Evolutionary conservation across 2,797 vertebrate genomes (phyloP), one percentile per base, ranked within the genome.

Genomic region (Dendrocincla fuliginosa): DNA sequence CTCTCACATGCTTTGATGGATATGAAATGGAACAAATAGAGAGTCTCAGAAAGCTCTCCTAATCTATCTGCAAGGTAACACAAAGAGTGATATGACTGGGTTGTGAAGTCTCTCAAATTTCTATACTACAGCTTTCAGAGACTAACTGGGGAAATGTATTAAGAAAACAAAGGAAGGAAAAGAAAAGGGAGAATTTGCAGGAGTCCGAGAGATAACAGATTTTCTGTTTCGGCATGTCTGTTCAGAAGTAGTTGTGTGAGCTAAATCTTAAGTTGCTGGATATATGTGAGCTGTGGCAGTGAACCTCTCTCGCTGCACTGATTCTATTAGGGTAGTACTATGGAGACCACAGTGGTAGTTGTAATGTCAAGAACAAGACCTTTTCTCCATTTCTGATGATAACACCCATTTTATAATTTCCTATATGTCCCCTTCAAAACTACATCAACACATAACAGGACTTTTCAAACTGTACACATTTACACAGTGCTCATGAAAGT

Each of bases 111-210:
- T 74, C 52, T 87, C 76, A 50, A 32, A 82, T 68, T 61, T 78
- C 83, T 82, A 14, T 74, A 39, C 59, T 70, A 61, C 10, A 83
- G 56, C 41, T 81, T 89, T 92, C 69, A 78, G 68, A 87, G 52
- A 73, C 60, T 42, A 88, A 80, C 64, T 60, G 49, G 28, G 63
- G 46, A 94, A 87, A 91, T 13, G 13, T 49, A 42, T 27, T 46
- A 52, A 39, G 39, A 83, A 95, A 96, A 77, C 23, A 90, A 87
- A 89, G 23, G 57, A 80, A 81, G 46, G 37, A 80, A 83, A 87
- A 89, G 28, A 79, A 71, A 77, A 79, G 14, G 32, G 33, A 35
- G 59, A 75, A 68, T 73, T 46, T 80, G 35, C 25, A 88, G 55
- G 82, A 74, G 68, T 71, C 59, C 16, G n/a, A 77, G 65, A 68